Percentiles rank a stretch among this genome's conserved stretches.
phyloP scores from a whole-genome alignment of 64 coral and sea anemone species.

The Exaiptasia diaphana region DNA sequence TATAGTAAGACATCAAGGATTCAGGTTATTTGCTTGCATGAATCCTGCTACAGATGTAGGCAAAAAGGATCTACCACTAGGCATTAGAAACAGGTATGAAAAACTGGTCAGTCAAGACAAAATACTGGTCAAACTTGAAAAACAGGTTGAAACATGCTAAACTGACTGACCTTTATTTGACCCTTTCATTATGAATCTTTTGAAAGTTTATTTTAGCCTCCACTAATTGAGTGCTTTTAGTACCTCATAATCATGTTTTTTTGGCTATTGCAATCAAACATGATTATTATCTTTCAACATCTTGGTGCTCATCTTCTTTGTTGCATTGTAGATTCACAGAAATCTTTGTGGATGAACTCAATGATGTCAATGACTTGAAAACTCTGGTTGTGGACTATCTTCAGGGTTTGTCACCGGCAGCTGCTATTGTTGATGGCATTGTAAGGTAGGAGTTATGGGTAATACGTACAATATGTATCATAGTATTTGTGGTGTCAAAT shows the following conservation, averaged over 20 bases:
- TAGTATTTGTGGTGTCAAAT: background rate
- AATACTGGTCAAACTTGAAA: background rate
- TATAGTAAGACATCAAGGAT: slow-evolving; percentile 76
- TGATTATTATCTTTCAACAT: too few relatives aligned
- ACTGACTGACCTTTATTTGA: too few relatives aligned
- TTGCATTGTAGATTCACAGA: slow-evolving; percentile 84
- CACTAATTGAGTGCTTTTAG: too few relatives aligned
- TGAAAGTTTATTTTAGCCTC: too few relatives aligned
- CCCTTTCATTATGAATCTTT: background rate
- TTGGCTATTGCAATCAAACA: too few relatives aligned
- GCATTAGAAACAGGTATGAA: slow-evolving; percentile 86
- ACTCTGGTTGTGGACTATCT: slow-evolving; percentile 86
- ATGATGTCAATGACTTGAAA: slow-evolving; percentile 77
- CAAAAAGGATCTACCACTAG: slow-evolving; percentile 88
- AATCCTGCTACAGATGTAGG: slow-evolving; percentile 98
- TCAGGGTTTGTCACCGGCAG: slow-evolving; percentile 69
- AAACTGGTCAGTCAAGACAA: too few relatives aligned
- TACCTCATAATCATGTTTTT: too few relatives aligned
- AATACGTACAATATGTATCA: background rate
- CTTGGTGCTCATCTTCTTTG: too few relatives aligned
- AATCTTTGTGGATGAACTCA: slow-evolving; percentile 89
- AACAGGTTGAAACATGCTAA: too few relatives aligned
- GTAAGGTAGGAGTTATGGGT: slow-evolving; percentile 56
- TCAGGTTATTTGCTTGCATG: slow-evolving; percentile 97
- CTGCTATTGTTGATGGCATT: slow-evolving; percentile 82